These are phyloP conservation scores for Phenacoccus solenopsis DNA, from an alignment of 1,140 invertebrate genomes.

Conservation along the genomic window DNA sequence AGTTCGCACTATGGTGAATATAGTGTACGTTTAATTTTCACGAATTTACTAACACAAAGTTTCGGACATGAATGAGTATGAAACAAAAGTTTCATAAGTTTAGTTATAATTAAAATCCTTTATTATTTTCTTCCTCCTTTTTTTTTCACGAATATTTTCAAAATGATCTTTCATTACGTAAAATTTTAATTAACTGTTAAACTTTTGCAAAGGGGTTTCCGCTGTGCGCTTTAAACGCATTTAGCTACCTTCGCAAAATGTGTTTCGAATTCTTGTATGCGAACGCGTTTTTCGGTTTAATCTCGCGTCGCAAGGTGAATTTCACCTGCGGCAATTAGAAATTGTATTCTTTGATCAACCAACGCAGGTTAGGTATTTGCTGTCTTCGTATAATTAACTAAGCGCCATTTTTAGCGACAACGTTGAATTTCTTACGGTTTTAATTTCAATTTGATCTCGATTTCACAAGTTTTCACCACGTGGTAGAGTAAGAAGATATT, in stretches of 20 bases:
- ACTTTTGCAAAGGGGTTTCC: neutral
- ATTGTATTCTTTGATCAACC: too few species aligned
- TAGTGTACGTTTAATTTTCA: slow-evolving; percentile 3
- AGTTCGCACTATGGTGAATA: neutral
- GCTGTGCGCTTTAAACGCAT: neutral
- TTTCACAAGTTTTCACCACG: too few species aligned
- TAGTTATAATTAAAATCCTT: neutral
- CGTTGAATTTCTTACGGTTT: too few species aligned
- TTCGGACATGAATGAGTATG: neutral
- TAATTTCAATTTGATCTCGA: too few species aligned
- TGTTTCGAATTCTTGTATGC: neutral
- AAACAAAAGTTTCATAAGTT: slow-evolving; percentile 3
- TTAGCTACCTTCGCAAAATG: neutral
- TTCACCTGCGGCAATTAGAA: neutral
- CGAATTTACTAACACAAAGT: neutral
- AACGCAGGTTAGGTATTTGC: too few species aligned
- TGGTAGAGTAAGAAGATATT: too few species aligned
- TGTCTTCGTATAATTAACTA: too few species aligned
- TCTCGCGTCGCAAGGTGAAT: neutral
- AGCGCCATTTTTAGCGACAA: too few species aligned
- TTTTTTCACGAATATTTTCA: neutral
- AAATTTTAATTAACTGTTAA: neutral
- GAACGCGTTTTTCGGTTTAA: neutral
- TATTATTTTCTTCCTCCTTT: neutral
- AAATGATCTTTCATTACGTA: neutral